Evolutionary conservation across 2,113 vertebrate genomes (phyloP).

Genomic region (Sigmodon hispidus): DNA sequence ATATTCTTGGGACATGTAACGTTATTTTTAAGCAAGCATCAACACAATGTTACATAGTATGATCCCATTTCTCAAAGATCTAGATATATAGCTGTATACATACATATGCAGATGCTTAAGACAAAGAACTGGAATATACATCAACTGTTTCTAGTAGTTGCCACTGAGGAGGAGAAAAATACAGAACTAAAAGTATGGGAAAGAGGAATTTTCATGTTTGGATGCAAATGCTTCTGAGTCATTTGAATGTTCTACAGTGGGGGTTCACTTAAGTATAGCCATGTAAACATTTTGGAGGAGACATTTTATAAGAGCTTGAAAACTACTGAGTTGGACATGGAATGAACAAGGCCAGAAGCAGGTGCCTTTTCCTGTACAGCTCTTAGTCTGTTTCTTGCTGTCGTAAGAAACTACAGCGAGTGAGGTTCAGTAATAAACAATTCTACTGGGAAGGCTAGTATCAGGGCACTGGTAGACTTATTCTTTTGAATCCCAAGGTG

Average conservation of each 20-base stretch:
- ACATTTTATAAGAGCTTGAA: slow-evolving; percentile 1
- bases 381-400: not conserved
- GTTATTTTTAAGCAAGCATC: too few relatives aligned
- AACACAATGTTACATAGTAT: too few relatives aligned
- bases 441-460: not conserved
- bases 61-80: too few relatives aligned
- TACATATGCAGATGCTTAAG: not conserved
- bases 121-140: too few relatives aligned
- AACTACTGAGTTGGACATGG: not conserved
- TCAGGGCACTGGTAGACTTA: not conserved
- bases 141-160: too few relatives aligned
- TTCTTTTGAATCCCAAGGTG: not conserved
- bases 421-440: not conserved
- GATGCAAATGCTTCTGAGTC: not conserved
- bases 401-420: not conserved
- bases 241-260: not conserved
- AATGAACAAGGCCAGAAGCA: not conserved
- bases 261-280: not conserved
- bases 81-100: not conserved
- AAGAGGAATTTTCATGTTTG: too few relatives aligned
- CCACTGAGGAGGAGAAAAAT: too few relatives aligned
- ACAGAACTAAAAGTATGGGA: too few relatives aligned
- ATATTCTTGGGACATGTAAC: not conserved
- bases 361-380: not conserved
- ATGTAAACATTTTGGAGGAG: not conserved